Percentiles rank a stretch among this genome's conserved stretches.
Conservation (phyloP, 2,113 vertebrate species). For the Synchiropus splendidus region DNA sequence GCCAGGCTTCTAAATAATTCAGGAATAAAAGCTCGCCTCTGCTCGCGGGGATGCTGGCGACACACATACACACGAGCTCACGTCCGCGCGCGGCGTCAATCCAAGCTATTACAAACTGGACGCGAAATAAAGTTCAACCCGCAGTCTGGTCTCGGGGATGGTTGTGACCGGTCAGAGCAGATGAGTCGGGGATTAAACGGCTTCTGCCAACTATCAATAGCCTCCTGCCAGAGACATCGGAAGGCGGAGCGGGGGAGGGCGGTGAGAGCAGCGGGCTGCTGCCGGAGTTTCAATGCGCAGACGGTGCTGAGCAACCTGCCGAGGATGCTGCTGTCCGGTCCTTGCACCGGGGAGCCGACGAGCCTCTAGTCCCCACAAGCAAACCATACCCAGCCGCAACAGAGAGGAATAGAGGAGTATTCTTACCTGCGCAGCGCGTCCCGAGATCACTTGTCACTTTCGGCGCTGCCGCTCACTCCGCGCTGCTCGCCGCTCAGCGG, state of each 20-base stretch:
- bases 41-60: constrained; percentile 15
- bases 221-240: constrained; percentile 27
- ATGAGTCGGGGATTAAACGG: constrained; percentile 46
- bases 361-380: not conserved
- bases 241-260: not conserved
- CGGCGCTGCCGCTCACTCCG: constrained; percentile 33
- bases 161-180: constrained; percentile 19
- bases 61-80: not conserved
- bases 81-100: constrained; percentile 18
- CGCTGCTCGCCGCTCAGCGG: constrained; percentile 34
- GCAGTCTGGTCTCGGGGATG: constrained; percentile 39
- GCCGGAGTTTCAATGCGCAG: constrained; percentile 22
- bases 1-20: constrained; percentile 66
- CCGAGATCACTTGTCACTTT: constrained; percentile 24
- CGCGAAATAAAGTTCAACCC: constrained; percentile 54
- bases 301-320: constrained; percentile 30
- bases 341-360: constrained; percentile 19
- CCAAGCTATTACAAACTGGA: constrained; percentile 32
- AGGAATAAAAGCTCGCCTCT: constrained; percentile 52
- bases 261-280: not conserved
- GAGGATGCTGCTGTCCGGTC: constrained; percentile 47
- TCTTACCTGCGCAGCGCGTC: constrained; percentile 19
- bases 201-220: constrained; percentile 62
- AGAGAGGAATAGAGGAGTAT: constrained; percentile 9
- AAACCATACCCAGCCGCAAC: not conserved